These are phyloP conservation scores for Prunella fulvescens DNA, from an alignment of 2,113 vertebrate genomes.

Conservation along the genomic window DNA sequence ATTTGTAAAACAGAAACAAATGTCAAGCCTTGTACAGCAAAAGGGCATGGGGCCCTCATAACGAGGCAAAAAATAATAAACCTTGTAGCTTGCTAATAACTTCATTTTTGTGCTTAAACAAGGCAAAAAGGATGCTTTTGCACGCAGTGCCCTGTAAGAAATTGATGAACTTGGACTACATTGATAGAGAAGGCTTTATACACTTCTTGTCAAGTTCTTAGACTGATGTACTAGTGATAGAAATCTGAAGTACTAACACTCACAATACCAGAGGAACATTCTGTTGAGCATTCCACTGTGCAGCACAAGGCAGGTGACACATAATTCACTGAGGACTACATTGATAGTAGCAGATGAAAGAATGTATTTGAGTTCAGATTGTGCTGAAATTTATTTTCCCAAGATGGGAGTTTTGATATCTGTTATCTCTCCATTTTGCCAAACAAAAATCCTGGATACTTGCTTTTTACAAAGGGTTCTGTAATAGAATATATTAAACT, in stretches of 20 bases:
- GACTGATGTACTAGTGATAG: neutral
- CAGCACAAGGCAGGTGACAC: neutral
- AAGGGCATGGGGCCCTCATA: neutral
- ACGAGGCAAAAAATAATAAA: neutral
- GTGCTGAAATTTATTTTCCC: neutral
- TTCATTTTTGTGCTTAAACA: neutral
- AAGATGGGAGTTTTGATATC: neutral
- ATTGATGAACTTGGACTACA: neutral
- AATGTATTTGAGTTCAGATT: neutral
- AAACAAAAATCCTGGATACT: neutral
- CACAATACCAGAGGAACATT: neutral
- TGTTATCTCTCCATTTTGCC: neutral
- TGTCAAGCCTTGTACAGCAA: neutral
- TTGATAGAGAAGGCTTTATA: neutral
- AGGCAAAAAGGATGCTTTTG: neutral
- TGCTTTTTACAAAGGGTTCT: neutral
- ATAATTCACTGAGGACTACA: neutral
- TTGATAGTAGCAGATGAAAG: neutral
- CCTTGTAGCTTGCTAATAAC: neutral
- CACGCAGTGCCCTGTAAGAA: neutral
- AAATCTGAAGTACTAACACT: neutral
- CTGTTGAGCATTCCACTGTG: neutral
- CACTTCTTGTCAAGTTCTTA: neutral
- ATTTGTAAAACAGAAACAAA: neutral
- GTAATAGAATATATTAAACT: neutral